Percentiles rank a stretch among this genome's conserved stretches.
Conservation (phyloP, 2,797 vertebrate genomes). For the Xiphophorus birchmanni region DNA sequence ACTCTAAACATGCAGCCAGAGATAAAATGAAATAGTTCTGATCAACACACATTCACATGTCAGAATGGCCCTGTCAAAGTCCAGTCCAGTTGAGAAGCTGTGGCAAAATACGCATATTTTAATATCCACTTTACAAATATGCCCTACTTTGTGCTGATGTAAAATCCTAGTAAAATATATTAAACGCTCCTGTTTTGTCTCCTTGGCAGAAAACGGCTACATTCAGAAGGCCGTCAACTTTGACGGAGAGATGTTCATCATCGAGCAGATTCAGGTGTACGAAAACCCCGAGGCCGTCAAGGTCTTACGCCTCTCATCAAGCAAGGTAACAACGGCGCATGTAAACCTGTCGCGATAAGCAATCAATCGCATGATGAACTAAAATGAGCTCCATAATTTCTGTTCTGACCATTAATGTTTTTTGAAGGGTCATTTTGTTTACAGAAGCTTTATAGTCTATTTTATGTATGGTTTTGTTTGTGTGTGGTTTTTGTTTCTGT, state of each 20-base stretch:
- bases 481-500: no score
- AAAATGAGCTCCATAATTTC: no score
- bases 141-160: not conserved
- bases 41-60: not conserved
- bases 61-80: not conserved
- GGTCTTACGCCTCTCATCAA: constrained; percentile 76
- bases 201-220: constrained; percentile 78
- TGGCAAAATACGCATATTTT: not conserved
- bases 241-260: constrained; percentile 80
- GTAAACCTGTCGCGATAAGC: no score
- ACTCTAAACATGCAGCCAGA: not conserved
- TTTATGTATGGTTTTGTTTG: no score
- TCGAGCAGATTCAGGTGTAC: constrained; percentile 83
- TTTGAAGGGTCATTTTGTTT: no score
- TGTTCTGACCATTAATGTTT: no score
- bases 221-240: constrained; percentile 85
- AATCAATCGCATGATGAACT: no score
- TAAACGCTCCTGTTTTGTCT: constrained; percentile 3
- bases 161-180: not conserved
- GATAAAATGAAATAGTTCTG: not conserved
- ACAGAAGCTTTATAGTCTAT: no score
- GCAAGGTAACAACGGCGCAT: constrained; percentile 64
- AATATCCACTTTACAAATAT: not conserved
- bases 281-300: constrained; percentile 65
- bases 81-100: not conserved